These are phyloP conservation scores for Tonatia bakeri DNA, from an alignment of 2,113 vertebrate species.

Conservation along the genomic window DNA sequence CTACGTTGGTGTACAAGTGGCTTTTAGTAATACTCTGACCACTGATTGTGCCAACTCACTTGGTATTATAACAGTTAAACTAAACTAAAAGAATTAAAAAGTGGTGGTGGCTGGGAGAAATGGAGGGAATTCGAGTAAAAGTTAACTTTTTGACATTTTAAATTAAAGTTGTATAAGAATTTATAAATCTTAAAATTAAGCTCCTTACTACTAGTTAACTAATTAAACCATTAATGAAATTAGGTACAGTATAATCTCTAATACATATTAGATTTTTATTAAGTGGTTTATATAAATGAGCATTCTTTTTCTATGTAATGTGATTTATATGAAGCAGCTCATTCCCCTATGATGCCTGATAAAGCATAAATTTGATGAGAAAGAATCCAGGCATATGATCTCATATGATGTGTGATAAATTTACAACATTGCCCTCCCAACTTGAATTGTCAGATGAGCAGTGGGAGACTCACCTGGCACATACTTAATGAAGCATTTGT, in stretches of 20 bases:
- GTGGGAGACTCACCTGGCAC: background rate
- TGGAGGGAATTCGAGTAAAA: background rate
- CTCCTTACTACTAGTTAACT: background rate
- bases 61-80: background rate
- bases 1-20: background rate
- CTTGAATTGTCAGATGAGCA: background rate
- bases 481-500: constrained; percentile 13
- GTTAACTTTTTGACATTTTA: constrained; percentile 25
- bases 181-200: constrained; percentile 22
- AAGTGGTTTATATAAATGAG: background rate
- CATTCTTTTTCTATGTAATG: constrained; percentile 17
- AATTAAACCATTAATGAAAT: background rate
- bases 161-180: constrained; percentile 1
- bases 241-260: background rate
- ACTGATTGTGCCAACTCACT: background rate
- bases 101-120: background rate
- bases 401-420: background rate
- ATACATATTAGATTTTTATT: constrained; percentile 13
- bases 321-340: background rate
- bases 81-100: background rate
- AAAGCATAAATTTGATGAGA: background rate
- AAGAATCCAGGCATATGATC: background rate
- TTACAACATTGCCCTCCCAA: background rate
- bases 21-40: background rate
- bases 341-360: background rate